Evolutionary conservation across 2,113 vertebrate species (phyloP).

Genomic region (Laticauda laticaudata): DNA sequence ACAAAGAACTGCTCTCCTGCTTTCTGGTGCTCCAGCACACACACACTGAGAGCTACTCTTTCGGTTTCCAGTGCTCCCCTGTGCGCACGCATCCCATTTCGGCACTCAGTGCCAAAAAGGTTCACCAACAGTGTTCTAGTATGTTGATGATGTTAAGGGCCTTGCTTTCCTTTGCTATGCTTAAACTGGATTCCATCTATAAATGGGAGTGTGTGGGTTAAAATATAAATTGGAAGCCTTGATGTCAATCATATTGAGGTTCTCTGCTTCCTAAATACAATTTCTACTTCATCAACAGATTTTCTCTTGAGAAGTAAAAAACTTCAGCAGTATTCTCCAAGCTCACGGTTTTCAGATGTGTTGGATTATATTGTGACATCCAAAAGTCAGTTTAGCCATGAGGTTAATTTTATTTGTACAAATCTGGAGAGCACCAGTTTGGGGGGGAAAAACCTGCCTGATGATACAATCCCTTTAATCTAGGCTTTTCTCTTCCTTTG

Average conservation of each 20-base stretch:
- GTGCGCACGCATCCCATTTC: no score
- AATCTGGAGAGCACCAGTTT: neutral
- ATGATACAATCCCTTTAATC: neutral
- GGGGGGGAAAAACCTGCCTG: rapidly evolving
- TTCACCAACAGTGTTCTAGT: neutral
- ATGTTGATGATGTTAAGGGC: neutral
- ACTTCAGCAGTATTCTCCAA: neutral
- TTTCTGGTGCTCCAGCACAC: no score
- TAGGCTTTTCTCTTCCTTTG: neutral
- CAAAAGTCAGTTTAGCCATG: neutral
- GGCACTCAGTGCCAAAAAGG: no score
- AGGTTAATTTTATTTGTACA: neutral
- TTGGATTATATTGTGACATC: neutral
- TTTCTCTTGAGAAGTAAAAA: neutral
- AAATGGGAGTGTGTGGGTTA: neutral
- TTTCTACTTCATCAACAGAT: neutral
- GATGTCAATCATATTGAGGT: neutral
- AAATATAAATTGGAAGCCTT: neutral
- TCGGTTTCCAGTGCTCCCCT: no score
- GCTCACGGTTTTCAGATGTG: neutral
- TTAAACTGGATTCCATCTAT: neutral
- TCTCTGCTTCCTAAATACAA: neutral
- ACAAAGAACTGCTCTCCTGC: no score
- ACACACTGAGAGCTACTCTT: no score
- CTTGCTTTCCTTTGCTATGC: neutral